Conservation (phyloP, 1,140 invertebrate species). For the Lasioglossum albipes region DNA sequence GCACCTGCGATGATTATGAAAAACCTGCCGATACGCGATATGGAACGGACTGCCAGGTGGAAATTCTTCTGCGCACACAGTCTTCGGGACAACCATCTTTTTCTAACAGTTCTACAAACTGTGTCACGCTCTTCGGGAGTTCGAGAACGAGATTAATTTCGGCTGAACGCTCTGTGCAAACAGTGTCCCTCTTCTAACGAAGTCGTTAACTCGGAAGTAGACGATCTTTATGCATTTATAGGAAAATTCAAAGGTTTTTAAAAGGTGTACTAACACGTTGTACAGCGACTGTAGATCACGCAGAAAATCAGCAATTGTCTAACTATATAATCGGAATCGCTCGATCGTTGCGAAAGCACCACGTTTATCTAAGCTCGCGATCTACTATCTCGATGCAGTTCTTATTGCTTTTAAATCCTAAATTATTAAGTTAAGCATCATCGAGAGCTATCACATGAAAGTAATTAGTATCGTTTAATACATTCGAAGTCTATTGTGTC, state of each 20-base stretch:
- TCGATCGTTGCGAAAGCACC: background rate
- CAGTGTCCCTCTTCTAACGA: too few relatives aligned
- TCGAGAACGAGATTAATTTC: too few relatives aligned
- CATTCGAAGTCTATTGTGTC: background rate
- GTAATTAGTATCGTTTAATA: slow-evolving; percentile 29
- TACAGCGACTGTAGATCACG: background rate
- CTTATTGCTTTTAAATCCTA: slow-evolving; percentile 17
- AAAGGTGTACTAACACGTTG: too few relatives aligned
- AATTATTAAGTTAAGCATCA: slow-evolving; percentile 6
- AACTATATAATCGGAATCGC: background rate
- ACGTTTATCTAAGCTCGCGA: background rate
- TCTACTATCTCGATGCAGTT: slow-evolving; percentile 16
- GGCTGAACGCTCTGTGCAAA: too few relatives aligned
- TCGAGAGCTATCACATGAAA: slow-evolving; percentile 11
- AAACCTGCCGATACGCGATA: slow-evolving; percentile 9
- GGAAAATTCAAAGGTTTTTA: too few relatives aligned
- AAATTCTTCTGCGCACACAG: background rate
- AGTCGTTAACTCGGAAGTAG: too few relatives aligned
- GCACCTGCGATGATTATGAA: background rate
- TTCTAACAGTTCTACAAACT: too few relatives aligned
- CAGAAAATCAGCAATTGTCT: background rate
- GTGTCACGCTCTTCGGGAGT: too few relatives aligned
- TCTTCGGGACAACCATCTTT: background rate
- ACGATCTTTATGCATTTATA: too few relatives aligned
- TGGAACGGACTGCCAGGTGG: background rate